phyloP scores from a whole-genome alignment of 2,113 vertebrate genomes.

The Terrapene triunguis region DNA sequence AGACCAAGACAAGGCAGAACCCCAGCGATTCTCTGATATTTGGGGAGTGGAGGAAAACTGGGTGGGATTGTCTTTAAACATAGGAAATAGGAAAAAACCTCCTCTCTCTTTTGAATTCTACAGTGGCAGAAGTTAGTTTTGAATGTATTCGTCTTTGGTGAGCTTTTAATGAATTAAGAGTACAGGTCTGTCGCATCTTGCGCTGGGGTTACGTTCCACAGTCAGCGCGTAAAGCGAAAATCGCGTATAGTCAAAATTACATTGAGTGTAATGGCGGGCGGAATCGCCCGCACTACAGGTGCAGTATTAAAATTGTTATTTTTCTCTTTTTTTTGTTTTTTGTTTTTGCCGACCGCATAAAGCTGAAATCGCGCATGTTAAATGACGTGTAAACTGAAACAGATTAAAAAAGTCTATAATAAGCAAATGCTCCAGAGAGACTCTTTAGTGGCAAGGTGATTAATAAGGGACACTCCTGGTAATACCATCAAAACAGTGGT shows the following conservation, averaged over 20 bases:
- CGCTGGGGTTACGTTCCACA: too few relatives aligned
- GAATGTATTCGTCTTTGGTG: background rate
- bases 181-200: background rate
- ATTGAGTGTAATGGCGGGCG: too few relatives aligned
- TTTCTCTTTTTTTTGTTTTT: too few relatives aligned
- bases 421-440: slow-evolving; percentile 51
- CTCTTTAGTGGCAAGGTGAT: slow-evolving; percentile 62
- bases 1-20: background rate
- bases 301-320: too few relatives aligned
- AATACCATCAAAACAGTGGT: slow-evolving; percentile 53
- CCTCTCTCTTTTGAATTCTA: background rate
- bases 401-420: slow-evolving; percentile 13
- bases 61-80: background rate
- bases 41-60: background rate
- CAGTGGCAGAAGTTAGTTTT: background rate
- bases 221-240: too few relatives aligned
- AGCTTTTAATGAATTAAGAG: slow-evolving; percentile 37
- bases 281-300: too few relatives aligned
- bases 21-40: background rate
- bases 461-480: slow-evolving; percentile 60
- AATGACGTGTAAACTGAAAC: background rate
- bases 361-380: too few relatives aligned
- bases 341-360: too few relatives aligned
- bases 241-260: too few relatives aligned
- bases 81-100: background rate